phyloP scores from a whole-genome alignment of 2,888 invertebrate species.

The Helobdella robusta region DNA sequence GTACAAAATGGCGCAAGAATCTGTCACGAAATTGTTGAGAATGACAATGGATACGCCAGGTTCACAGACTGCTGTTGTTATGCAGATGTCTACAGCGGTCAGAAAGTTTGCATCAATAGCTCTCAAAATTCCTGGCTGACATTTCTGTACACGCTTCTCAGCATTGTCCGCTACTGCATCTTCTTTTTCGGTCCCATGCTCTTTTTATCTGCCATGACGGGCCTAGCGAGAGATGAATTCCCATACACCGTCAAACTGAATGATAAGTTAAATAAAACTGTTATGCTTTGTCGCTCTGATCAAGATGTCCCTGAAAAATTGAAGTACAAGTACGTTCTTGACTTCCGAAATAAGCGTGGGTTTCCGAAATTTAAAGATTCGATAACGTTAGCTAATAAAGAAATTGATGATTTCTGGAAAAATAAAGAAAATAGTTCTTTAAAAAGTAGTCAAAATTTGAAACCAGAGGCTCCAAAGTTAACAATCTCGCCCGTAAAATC shows the following conservation, averaged over 20 bases:
- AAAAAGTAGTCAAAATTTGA: no score
- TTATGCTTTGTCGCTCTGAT: conserved; percentile 26
- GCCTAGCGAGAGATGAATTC: conserved; percentile 28
- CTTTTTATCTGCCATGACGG: conserved; percentile 41
- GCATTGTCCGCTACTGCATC: conserved; percentile 40
- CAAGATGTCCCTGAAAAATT: conserved; percentile 26
- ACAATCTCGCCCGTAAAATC: no score
- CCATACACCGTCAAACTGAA: conserved; percentile 40
- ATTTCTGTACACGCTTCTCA: conserved; percentile 42
- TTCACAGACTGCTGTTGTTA: conserved; percentile 43
- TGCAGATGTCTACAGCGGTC: conserved; percentile 28
- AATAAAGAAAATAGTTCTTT: background rate
- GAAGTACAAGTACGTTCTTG: conserved; percentile 25
- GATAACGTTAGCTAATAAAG: background rate
- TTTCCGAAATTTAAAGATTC: conserved; percentile 31
- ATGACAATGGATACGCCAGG: conserved; percentile 37
- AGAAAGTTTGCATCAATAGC: conserved; percentile 38
- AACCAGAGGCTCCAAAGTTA: no score
- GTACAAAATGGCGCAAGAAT: conserved; percentile 36
- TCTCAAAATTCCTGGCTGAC: conserved; percentile 43
- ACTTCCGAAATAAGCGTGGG: conserved; percentile 23
- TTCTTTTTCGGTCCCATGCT: conserved; percentile 44
- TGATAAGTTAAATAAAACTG: conserved; percentile 33
- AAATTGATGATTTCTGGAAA: background rate
- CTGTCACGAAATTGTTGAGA: conserved; percentile 41